Conservation (phyloP, 2,113 vertebrate genomes). For the Podilymbus podiceps region DNA sequence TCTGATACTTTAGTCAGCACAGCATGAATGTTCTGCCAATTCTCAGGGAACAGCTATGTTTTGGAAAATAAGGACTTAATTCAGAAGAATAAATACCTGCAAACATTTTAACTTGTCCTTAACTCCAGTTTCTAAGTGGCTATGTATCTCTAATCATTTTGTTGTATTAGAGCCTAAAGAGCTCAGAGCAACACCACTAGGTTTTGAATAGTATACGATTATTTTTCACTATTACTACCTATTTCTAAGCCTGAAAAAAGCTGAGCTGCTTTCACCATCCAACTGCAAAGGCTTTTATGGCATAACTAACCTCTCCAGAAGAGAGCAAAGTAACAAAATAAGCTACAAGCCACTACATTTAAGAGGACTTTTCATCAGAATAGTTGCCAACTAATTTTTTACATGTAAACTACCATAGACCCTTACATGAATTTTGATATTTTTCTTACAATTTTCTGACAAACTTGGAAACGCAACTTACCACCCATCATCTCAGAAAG, state of each 20-base stretch:
- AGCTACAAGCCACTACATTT: background rate
- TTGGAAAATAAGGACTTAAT: background rate
- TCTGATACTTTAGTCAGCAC: background rate
- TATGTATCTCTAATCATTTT: background rate
- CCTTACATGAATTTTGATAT: background rate
- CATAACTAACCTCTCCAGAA: background rate
- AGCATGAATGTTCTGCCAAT: background rate
- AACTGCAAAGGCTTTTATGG: background rate
- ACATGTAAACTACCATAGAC: background rate
- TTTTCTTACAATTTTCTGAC: background rate
- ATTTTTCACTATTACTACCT: background rate
- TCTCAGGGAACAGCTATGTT: background rate
- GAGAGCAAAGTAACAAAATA: background rate
- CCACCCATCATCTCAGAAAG: fast-evolving
- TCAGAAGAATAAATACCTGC: background rate
- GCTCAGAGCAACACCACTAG: background rate
- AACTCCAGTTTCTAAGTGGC: background rate
- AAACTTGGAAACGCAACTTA: background rate
- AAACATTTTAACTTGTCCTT: background rate
- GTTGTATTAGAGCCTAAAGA: background rate
- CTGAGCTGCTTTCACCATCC: background rate
- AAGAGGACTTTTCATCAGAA: background rate
- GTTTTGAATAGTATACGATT: background rate
- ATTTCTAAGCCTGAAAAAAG: background rate
- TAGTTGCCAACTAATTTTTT: background rate